Base-by-base conservation (phyloP, 2,797 vertebrate species). In the Epinephelus coioides region DNA sequence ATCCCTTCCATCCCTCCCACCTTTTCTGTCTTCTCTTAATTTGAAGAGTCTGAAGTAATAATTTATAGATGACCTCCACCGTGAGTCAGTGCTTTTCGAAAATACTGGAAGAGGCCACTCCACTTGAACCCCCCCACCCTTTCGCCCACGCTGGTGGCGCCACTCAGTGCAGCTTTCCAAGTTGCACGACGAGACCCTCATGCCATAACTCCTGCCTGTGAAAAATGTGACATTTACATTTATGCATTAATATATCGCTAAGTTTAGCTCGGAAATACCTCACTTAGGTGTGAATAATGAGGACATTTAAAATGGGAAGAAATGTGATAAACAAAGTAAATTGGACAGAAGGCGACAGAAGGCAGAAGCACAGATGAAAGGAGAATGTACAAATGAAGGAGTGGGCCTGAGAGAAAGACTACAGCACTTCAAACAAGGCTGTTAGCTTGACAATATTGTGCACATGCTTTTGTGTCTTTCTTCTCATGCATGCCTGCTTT, bases 41-140 rank as follows among this genome's bases (percentile, higher is more conserved):
- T 59, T 61, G 59, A 76, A 61, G 60, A 56, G 76, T 80, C 72
- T 88, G 80, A 88, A 85, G 81, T 64, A 54, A 65, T 78, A 62
- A 89, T 90, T 87, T 83, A 82, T 78, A 82, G 74, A 78, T 76
- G 74, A 85, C 85, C 85, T 84, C 72, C 63, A 53, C 62, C 11
- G 10, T 86, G 82, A 87, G 78, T 92, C 84, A 86, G 73, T 76
- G 76, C 71, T 86, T 88, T 68, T 83, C 78, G 79, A 87, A 90
- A 86, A 85, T 21, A 78, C 55, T 40, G n/a, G 73, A 79, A 80
- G 75, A 81, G 86, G 81, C 64, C 69, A 74, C 79, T 84, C 71
- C 76, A 86, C 84, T 87, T 69, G 74, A 89, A 73, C 62, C 78
- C 63, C 14, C 18, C 61, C 27, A 57, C 40, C 59, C 27, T 64